A percentile compares a stretch with the other conserved stretches of the same genome.
Conservation (phyloP, 2,113 vertebrate species). For the Malurus melanocephalus region DNA sequence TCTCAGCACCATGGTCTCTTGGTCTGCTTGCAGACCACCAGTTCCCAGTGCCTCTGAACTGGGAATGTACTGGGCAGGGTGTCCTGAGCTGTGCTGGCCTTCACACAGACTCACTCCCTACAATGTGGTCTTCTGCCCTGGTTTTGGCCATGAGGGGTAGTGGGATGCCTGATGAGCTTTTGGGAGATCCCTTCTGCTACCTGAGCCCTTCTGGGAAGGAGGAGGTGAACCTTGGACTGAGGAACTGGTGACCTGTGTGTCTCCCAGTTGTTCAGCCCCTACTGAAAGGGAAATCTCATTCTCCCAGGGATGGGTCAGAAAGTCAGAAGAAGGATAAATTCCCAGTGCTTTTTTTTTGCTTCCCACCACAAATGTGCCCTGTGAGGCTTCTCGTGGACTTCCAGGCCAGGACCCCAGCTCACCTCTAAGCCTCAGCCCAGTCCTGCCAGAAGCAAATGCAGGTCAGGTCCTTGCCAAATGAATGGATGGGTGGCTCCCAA, state of each 20-base stretch:
- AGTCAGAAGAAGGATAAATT: neutral
- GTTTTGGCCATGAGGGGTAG: neutral
- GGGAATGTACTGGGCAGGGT: neutral
- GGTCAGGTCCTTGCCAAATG: neutral
- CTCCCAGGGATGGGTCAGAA: neutral
- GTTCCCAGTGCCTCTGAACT: neutral
- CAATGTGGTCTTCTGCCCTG: neutral
- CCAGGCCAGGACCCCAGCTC: neutral
- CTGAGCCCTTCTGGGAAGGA: neutral
- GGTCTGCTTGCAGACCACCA: neutral
- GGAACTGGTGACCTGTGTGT: neutral
- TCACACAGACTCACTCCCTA: accelerated
- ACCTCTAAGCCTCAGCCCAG: neutral
- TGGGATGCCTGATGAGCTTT: neutral
- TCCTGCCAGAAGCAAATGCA: neutral
- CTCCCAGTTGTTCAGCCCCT: neutral
- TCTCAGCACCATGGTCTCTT: neutral
- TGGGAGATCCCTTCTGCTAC: neutral
- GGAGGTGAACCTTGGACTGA: neutral
- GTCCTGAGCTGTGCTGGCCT: neutral
- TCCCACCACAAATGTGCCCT: neutral
- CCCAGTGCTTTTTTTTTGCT: neutral
- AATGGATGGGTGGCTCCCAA: neutral
- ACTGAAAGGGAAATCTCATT: neutral
- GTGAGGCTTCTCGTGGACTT: neutral